Evolutionary conservation across 2,797 vertebrate genomes (phyloP).

Genomic region (Kryptolebias ocellatus): DNA sequence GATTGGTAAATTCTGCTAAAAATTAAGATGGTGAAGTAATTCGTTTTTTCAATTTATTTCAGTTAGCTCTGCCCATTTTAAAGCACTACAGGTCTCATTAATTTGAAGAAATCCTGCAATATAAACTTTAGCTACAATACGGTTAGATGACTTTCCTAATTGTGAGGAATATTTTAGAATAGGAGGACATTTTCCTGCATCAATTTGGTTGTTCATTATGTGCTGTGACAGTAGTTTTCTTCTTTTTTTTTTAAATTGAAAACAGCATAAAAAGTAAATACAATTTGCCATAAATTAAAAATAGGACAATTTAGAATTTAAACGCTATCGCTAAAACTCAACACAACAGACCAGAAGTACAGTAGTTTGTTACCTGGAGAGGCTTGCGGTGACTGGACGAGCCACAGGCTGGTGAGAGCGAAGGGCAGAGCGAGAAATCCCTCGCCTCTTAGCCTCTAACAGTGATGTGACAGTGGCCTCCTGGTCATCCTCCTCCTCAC

Average conservation of each 20-base stretch:
- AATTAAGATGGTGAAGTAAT: not conserved
- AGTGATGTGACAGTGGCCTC: constrained; percentile 79
- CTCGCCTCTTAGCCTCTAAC: constrained; percentile 88
- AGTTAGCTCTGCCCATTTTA: not conserved
- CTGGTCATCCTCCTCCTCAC: constrained; percentile 77
- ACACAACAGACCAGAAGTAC: not conserved
- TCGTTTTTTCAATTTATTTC: not conserved
- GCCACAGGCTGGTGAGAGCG: constrained; percentile 96
- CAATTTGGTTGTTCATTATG: too few relatives aligned
- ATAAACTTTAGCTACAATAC: not conserved
- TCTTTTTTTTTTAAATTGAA: too few relatives aligned
- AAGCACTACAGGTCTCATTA: not conserved
- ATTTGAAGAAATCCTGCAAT: not conserved
- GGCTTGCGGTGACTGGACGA: constrained; percentile 87
- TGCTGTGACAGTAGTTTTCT: too few relatives aligned
- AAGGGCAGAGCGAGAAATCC: constrained; percentile 92
- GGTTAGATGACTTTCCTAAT: not conserved
- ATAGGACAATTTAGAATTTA: not conserved
- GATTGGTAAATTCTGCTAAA: too few relatives aligned
- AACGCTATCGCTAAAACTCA: not conserved
- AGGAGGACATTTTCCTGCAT: too few relatives aligned
- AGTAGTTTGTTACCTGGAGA: constrained; percentile 84
- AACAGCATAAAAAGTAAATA: not conserved
- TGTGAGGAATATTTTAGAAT: too few relatives aligned
- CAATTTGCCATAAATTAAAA: not conserved